Evolutionary conservation across 1,140 invertebrate genomes (phyloP).

Genomic region (Bombus impatiens): DNA sequence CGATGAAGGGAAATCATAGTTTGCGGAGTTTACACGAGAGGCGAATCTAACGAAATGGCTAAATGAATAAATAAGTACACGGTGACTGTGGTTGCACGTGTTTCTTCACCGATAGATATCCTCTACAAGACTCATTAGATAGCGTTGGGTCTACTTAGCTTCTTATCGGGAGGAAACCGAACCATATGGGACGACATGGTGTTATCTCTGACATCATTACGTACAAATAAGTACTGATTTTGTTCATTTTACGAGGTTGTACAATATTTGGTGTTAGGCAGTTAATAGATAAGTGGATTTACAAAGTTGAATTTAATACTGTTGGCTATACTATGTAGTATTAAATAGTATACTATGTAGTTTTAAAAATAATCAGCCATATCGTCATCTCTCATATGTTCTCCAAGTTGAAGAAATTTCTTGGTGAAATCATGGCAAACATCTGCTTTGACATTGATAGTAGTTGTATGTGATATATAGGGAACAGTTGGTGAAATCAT

Average conservation of each 20-base stretch:
- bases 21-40: slow-evolving; percentile 26
- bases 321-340: too few relatives aligned
- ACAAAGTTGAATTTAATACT: neutral
- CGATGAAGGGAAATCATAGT: slow-evolving; percentile 56
- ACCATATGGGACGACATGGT: slow-evolving; percentile 22
- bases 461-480: too few relatives aligned
- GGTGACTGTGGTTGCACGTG: slow-evolving; percentile 2
- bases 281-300: neutral
- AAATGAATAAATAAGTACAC: slow-evolving; percentile 45
- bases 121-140: too few relatives aligned
- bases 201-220: slow-evolving; percentile 60
- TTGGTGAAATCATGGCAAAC: too few relatives aligned
- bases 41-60: neutral
- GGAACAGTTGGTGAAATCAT: too few relatives aligned
- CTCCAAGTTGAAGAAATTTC: too few relatives aligned
- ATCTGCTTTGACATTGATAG: too few relatives aligned
- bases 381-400: too few relatives aligned
- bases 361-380: too few relatives aligned
- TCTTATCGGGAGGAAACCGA: slow-evolving; percentile 49
- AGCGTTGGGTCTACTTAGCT: neutral
- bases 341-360: too few relatives aligned
- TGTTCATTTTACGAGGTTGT: slow-evolving; percentile 59
- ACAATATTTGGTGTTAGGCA: too few relatives aligned
- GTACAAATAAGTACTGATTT: slow-evolving; percentile 59
- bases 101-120: neutral